These are phyloP conservation scores for Tangara arthus DNA, from an alignment of 2,797 vertebrate genomes.

Conservation along the genomic window DNA sequence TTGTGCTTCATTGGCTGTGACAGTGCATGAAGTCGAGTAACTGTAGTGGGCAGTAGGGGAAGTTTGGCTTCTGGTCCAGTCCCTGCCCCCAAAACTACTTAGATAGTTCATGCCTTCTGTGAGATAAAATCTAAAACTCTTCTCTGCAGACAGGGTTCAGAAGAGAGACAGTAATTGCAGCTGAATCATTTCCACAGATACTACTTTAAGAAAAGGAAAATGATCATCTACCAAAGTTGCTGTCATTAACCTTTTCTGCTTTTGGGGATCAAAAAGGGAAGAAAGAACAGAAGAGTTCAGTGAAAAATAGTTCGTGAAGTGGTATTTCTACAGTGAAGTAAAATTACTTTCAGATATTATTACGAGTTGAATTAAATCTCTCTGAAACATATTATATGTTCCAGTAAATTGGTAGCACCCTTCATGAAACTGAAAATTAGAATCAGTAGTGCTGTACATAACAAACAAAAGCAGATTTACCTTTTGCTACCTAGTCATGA, in stretches of 20 bases:
- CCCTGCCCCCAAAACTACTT: not conserved
- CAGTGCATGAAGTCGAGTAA: not conserved
- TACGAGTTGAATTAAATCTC: not conserved
- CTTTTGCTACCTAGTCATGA: not conserved
- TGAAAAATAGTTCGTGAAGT: constrained; percentile 6
- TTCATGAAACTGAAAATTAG: not conserved
- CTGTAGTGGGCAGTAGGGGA: not conserved
- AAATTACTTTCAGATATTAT: not conserved
- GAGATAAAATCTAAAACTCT: not conserved
- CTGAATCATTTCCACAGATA: constrained; percentile 12
- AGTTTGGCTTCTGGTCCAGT: not conserved
- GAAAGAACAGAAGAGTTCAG: not conserved
- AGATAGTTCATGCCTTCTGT: not conserved
- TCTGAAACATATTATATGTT: not conserved
- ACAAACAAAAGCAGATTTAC: not conserved
- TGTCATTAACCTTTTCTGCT: constrained; percentile 44
- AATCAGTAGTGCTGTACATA: not conserved
- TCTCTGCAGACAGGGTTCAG: not conserved
- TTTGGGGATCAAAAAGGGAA: not conserved
- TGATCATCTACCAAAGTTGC: not conserved
- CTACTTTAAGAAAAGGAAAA: constrained; percentile 1
- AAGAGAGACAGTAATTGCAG: constrained; percentile 14
- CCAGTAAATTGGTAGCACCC: not conserved
- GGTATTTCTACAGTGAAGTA: not conserved
- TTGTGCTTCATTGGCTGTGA: not conserved